A percentile compares a stretch with the other conserved stretches of the same genome.
Conservation (phyloP, 2,113 vertebrate species). For the Meleagris gallopavo region DNA sequence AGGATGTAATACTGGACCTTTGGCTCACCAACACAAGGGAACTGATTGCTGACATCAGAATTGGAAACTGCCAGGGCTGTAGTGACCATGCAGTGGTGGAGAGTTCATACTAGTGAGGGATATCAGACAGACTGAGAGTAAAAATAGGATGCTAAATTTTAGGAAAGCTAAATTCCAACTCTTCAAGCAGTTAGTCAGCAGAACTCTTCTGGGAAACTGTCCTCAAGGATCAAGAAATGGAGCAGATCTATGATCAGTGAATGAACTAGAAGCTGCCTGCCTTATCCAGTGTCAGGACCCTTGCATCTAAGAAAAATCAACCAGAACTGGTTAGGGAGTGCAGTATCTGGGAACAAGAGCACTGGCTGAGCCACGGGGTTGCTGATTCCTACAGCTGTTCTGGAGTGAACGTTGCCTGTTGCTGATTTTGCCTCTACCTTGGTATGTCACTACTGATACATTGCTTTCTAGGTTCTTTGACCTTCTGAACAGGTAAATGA, state of each 20-base stretch:
- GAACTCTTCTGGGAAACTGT: too few species aligned
- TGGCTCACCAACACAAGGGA: too few species aligned
- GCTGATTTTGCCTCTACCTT: not conserved
- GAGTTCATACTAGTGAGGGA: too few species aligned
- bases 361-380: not conserved
- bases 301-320: not conserved
- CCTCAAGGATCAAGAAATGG: too few species aligned
- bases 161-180: too few species aligned
- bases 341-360: not conserved
- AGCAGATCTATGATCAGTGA: not conserved
- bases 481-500: not conserved
- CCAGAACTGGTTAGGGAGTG: not conserved
- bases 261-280: not conserved
- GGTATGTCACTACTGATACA: not conserved
- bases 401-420: slow-evolving; percentile 65
- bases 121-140: too few species aligned
- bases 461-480: slow-evolving; percentile 44
- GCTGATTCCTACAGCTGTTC: not conserved
- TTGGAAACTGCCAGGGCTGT: too few species aligned
- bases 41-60: too few species aligned
- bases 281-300: not conserved
- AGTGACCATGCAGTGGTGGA: too few species aligned
- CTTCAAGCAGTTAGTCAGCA: too few species aligned
- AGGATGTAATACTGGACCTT: too few species aligned
- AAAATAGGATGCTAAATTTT: too few species aligned